A percentile compares a stretch with the other conserved stretches of the same genome.
These are phyloP conservation scores for Pachycephus smyrnensis DNA, from an alignment of 2,888 invertebrate species.

Conservation along the genomic window DNA sequence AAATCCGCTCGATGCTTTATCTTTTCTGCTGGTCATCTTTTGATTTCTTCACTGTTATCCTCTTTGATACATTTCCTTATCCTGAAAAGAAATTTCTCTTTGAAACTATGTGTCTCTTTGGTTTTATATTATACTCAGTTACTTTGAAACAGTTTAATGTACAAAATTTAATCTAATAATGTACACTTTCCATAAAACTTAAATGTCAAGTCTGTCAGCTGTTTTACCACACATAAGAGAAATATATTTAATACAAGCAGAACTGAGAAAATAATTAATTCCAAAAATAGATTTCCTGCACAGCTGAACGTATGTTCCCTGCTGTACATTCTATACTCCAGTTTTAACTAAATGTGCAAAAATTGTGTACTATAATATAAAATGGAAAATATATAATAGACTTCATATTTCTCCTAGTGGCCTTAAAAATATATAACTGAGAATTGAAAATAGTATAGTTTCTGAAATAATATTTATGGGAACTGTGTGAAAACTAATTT, in stretches of 20 bases:
- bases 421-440: conserved; percentile 9
- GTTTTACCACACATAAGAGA: not conserved
- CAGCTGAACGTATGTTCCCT: not conserved
- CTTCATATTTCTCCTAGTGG: not conserved
- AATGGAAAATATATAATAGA: not conserved
- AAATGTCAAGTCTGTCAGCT: not conserved
- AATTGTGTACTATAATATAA: not conserved
- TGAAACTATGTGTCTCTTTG: not conserved
- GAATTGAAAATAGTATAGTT: conserved; percentile 5
- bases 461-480: conserved; percentile 14
- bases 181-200: not conserved
- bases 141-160: not conserved
- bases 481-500: not conserved
- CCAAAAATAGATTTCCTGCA: not conserved
- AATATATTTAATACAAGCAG: not conserved
- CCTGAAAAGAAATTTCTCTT: conserved; percentile 10
- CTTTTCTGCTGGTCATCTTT: conserved; percentile 59
- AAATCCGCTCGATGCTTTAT: conserved; percentile 56
- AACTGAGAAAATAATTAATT: conserved; percentile 9
- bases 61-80: conserved; percentile 25
- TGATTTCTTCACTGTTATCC: conserved; percentile 22
- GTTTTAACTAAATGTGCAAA: not conserved
- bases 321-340: not conserved
- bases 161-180: not conserved
- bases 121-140: not conserved